Base-by-base conservation (phyloP, 2,888 invertebrate species). In the Drosophila mimetica region DNA sequence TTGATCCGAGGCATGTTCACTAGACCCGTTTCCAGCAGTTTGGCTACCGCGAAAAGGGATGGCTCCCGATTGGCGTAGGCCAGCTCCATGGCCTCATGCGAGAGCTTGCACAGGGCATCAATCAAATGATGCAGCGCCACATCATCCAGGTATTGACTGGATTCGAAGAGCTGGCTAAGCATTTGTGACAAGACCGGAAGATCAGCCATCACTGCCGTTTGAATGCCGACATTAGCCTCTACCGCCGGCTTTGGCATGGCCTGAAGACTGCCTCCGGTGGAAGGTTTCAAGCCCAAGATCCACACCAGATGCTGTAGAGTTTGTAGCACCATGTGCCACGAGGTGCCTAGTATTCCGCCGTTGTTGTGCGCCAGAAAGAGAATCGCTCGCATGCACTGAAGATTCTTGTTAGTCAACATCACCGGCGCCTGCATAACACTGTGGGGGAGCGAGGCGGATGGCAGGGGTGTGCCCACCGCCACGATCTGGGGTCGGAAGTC, bases 1-100 rank as follows among this genome's bases (percentile, higher is more conserved):
- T 98, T 97, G 42, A 99, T 96, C 57, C 99, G 93, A 48, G 96
- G 95, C 93, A 99, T 94, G 92, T 99, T 99, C 0, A 98, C 98
- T 66, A 98, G 91, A 0, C 98, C 98, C 0, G 98, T 98, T 93
- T 99, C 99, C n/a, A 99, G 93, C n/a, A 99, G 93, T 91, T 99
- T 99, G 3, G 99, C 98, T 3, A 99, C 98, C 3, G 99, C 98
- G 92, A 99, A 99, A 59, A 99, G 92, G 0, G 98, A 99, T 0
- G 99, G 99, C 90, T 99, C 99, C 90, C 98, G 94, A 91, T 98
- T 99, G 9, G 97, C 96, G 91, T 97, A 98, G 0, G 98, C 98
- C 61, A 98, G 92, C 88, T 99, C 98, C 98, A 99, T 98, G 22
- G 98, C 97, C 91, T 99, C 99, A 73, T 97, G 96, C 1, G 98